Conservation (phyloP, 2,797 vertebrate genomes). For the Sphaeramia orbicularis region DNA sequence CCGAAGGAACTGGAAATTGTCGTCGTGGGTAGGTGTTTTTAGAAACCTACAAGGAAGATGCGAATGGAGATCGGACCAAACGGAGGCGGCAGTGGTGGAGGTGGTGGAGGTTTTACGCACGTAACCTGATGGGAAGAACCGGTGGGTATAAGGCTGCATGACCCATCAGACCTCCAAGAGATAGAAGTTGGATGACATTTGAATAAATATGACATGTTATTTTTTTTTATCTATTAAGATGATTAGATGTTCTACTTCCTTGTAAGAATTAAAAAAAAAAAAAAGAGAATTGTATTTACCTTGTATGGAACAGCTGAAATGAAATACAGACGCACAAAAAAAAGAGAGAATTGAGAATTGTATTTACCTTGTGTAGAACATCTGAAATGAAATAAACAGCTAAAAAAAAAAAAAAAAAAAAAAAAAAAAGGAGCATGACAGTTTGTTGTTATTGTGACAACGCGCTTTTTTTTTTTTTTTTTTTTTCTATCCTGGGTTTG, state of each 20-base stretch:
- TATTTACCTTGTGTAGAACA: too few species aligned
- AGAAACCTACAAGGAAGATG: conserved; percentile 44
- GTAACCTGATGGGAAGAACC: conserved; percentile 10
- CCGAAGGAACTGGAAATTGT: conserved; percentile 79
- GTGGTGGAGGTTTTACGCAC: not conserved
- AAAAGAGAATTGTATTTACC: too few species aligned
- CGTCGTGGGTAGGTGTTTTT: conserved; percentile 68
- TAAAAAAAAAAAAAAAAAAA: not conserved
- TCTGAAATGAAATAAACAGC: conserved; percentile 23
- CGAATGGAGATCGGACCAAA: conserved; percentile 53
- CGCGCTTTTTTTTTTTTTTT: conserved; percentile 23
- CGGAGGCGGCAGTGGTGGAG: not conserved
- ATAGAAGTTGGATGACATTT: too few species aligned
- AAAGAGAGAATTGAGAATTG: too few species aligned
- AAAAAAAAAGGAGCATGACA: conserved; percentile 11
- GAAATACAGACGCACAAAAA: too few species aligned
- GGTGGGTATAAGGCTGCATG: not conserved
- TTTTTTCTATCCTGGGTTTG: conserved; percentile 9
- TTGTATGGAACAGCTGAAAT: too few species aligned
- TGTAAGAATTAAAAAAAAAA: too few species aligned
- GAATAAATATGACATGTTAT: too few species aligned
- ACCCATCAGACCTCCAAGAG: not conserved
- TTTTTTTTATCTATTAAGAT: not conserved
- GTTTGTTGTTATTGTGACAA: conserved; percentile 30
- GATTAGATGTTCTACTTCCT: conserved; percentile 45